Conservation (phyloP, 2,888 invertebrate species). For the Ctenicera cuprea region DNA sequence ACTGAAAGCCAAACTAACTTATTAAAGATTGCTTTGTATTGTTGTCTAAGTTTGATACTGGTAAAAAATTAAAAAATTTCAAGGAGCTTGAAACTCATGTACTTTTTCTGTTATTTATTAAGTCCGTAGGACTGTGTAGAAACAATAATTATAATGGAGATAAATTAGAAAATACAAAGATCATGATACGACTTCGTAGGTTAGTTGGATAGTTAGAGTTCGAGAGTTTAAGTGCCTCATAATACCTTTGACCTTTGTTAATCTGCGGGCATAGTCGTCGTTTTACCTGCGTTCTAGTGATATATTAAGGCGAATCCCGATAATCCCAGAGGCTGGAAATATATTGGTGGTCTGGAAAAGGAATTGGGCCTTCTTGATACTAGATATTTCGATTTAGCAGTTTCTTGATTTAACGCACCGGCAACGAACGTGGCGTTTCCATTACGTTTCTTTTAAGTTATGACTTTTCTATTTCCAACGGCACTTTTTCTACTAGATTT, state of each 20-base stretch:
- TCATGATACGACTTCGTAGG: conserved; percentile 4
- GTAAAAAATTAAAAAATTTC: no score
- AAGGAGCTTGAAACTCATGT: no score
- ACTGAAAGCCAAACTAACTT: no score
- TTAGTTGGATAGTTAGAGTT: conserved; percentile 7
- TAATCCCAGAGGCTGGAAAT: conserved; percentile 9
- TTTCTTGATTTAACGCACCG: conserved; percentile 15
- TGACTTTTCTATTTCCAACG: background rate
- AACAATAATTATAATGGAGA: conserved; percentile 3
- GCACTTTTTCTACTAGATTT: background rate
- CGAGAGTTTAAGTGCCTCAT: conserved; percentile 10
- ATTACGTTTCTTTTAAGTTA: conserved; percentile 2
- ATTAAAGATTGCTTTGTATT: no score
- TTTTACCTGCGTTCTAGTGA: conserved; percentile 26
- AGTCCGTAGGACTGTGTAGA: background rate
- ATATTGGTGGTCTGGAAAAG: conserved; percentile 13
- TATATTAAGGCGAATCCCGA: conserved; percentile 19
- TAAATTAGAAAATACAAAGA: conserved; percentile 7
- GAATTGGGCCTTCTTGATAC: conserved; percentile 6
- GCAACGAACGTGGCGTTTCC: conserved; percentile 11
- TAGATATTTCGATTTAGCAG: conserved; percentile 19
- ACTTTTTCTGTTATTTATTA: background rate
- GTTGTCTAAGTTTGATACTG: no score
- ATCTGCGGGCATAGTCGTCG: conserved; percentile 10
- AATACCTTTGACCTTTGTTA: conserved; percentile 26